Evolutionary conservation across 2,888 invertebrate species (phyloP).

Genomic region (Scotopteryx bipunctaria): DNA sequence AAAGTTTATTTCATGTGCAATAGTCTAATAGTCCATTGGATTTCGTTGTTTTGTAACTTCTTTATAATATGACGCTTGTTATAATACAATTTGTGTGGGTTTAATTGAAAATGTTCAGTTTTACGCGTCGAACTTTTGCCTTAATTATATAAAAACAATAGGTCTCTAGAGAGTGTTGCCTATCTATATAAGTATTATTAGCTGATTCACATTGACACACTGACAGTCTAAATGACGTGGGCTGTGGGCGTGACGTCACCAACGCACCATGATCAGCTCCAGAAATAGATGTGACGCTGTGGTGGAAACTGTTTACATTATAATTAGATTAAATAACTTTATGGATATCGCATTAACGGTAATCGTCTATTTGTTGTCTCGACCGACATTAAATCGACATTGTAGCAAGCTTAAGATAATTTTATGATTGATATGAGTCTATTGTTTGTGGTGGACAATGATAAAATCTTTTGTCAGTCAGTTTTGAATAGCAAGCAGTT

Average conservation of each 20-base stretch:
- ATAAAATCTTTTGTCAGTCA: too few relatives aligned
- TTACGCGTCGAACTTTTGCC: not conserved
- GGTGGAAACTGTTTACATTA: constrained; percentile 21
- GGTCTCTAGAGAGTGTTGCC: not conserved
- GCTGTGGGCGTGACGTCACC: constrained; percentile 20
- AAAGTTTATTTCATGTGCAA: not conserved
- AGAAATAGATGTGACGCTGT: constrained; percentile 40
- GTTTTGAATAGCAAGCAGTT: too few relatives aligned
- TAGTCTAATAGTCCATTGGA: not conserved
- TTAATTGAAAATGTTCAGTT: not conserved
- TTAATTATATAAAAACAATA: not conserved
- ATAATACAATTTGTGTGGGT: not conserved
- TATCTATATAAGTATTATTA: not conserved
- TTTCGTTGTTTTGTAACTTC: not conserved
- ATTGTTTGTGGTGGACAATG: too few relatives aligned
- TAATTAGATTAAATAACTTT: constrained; percentile 29
- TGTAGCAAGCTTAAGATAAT: not conserved
- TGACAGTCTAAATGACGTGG: constrained; percentile 21
- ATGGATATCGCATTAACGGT: constrained; percentile 16
- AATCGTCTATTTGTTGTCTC: not conserved
- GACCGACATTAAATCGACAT: not conserved
- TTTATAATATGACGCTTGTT: not conserved
- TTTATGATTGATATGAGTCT: too few relatives aligned
- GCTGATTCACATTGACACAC: constrained; percentile 9
- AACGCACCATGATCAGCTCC: constrained; percentile 28